Evolutionary conservation across 2,797 vertebrate genomes (phyloP).

Genomic region (Rhinichthys osculus): DNA sequence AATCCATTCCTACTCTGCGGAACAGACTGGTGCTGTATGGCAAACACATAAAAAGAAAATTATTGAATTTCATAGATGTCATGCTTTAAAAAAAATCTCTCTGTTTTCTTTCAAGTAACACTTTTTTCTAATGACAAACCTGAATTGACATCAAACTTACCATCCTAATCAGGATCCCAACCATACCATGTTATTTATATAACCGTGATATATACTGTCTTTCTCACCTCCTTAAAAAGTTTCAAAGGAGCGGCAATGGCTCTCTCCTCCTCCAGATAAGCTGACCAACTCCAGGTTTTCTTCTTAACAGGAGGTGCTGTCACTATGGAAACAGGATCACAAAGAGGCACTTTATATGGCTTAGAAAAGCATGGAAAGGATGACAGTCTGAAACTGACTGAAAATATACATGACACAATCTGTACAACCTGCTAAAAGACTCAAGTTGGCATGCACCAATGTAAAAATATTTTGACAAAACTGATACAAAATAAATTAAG

Average conservation of each 20-base stretch:
- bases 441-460: not conserved
- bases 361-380: not conserved
- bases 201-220: not conserved
- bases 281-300: constrained; percentile 88
- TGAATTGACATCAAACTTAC: not conserved
- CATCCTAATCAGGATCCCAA: not conserved
- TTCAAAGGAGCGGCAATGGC: constrained; percentile 86
- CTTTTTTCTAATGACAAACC: not conserved
- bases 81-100: not conserved
- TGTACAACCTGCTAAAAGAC: not conserved
- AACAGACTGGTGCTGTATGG: constrained; percentile 86
- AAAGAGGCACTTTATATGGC: not conserved
- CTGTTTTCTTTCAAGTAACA: not conserved
- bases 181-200: not conserved
- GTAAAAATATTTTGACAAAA: not conserved
- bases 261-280: constrained; percentile 89
- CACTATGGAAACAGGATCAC: constrained; percentile 64
- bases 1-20: constrained; percentile 91
- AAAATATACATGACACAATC: not conserved
- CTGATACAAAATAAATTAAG: not conserved
- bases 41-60: constrained; percentile 26
- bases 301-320: constrained; percentile 81
- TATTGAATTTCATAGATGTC: not conserved
- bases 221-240: constrained; percentile 89
- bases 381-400: not conserved